Percentiles rank a stretch among this genome's conserved stretches.
Evolutionary conservation across 2,113 vertebrate species (phyloP).

Genomic region (Ageneiosus marmoratus): DNA sequence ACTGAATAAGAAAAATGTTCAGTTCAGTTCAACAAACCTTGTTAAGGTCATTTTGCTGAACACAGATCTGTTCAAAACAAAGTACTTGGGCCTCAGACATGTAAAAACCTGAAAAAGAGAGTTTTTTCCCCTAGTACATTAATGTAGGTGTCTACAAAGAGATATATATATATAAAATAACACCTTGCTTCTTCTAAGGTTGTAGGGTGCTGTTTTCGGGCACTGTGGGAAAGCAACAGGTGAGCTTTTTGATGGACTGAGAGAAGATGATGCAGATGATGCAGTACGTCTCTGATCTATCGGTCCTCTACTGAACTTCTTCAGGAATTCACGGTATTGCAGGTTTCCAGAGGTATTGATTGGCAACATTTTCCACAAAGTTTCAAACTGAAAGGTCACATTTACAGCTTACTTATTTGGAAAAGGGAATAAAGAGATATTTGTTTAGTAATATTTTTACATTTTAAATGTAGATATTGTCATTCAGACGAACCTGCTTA

Average conservation of each 20-base stretch:
- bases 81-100: neutral
- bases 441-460: neutral
- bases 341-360: conserved; percentile 61
- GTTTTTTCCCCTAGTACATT: neutral
- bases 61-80: neutral
- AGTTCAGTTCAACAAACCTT: neutral
- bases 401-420: neutral
- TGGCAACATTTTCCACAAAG: conserved; percentile 71
- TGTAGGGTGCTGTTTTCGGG: conserved; percentile 44
- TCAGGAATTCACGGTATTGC: conserved; percentile 69
- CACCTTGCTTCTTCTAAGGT: conserved; percentile 30
- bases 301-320: conserved; percentile 55
- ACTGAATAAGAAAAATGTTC: conserved; percentile 7
- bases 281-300: neutral
- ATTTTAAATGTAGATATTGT: neutral
- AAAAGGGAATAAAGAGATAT: neutral
- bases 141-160: neutral
- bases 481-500: conserved; percentile 66
- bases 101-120: neutral
- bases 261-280: neutral
- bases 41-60: neutral
- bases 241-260: neutral
- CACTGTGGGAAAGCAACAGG: conserved; percentile 3
- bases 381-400: conserved; percentile 66
- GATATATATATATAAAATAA: neutral